Base-by-base conservation (phyloP, 2,888 invertebrate species). In the Parasteatoda lunata region DNA sequence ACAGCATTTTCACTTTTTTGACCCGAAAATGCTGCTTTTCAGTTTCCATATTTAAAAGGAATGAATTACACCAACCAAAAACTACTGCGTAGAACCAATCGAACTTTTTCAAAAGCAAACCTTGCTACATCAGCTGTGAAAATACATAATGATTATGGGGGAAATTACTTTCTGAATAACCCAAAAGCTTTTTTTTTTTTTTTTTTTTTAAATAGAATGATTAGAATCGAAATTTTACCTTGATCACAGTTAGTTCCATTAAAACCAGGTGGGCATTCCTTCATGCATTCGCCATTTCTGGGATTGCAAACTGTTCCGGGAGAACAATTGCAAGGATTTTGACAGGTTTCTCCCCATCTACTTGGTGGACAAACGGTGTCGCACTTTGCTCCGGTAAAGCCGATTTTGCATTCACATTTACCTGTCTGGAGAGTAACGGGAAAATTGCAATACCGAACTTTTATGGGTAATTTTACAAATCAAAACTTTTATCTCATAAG, bases 351-450 rank as follows among this genome's bases (percentile, higher is more conserved):
- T 30, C 89, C 90, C 84, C 89, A 89, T 8, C 75, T 77, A 68
- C 88, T 89, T 13, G 80, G 78, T 30, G 89, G 89, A 70, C 90
- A 90, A 68, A 77, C 81, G 49, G 80, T 69, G 51, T 89, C 88
- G 89, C 92, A 92, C 64, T 90, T 89, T 4, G 90, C 89, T 6
- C 91, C 89, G 51, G 90, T 90, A 88, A 89, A 92, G 48, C 92
- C 91, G 0, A 90, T 89, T 84, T 90, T 90, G 89, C 92, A 92
- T 51, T 89, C 88, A 89, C 92, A 93, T 84, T 89, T 90, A 49
- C 92, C 92, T 71, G 91, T 91, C 91, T 91, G 77, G 54, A 80
- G 75, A 82, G 78, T 68, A 87, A 85, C 68, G 77, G 30, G 30
- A 30, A 30, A 30, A 30, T 30, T 30, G 30, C 30, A 30, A 30